Conservation (phyloP, 2,797 vertebrate genomes). For the Columba guinea region DNA sequence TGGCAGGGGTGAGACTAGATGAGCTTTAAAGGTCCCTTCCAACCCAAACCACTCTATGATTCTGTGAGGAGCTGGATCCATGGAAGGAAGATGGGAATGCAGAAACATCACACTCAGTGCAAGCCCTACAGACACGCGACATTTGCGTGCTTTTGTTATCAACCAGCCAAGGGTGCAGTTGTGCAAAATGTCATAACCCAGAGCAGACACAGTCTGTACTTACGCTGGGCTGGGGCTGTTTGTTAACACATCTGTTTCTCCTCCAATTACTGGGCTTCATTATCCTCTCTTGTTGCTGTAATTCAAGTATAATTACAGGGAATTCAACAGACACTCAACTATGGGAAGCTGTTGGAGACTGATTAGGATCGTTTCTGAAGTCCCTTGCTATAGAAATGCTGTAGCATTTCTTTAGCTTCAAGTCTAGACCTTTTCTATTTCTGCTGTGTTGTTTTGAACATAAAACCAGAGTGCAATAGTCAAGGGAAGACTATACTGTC, state of each 20-base stretch:
- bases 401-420: background rate
- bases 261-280: background rate
- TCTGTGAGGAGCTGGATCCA: background rate
- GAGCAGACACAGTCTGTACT: background rate
- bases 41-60: background rate
- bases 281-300: background rate
- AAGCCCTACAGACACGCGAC: fast-evolving
- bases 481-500: background rate
- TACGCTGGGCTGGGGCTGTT: background rate
- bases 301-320: background rate
- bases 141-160: background rate
- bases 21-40: background rate
- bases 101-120: background rate
- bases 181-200: background rate
- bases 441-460: background rate
- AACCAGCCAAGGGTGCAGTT: background rate
- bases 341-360: background rate
- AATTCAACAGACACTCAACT: background rate
- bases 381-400: background rate
- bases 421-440: slow-evolving; percentile 34
- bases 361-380: background rate
- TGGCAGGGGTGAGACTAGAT: too few species aligned
- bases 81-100: background rate
- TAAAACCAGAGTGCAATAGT: background rate
- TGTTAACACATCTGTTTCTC: background rate